Percentiles rank a stretch among this genome's conserved stretches.
phyloP scores from a whole-genome alignment of 2,888 invertebrate genomes.

The Lasioglossum villosulum region DNA sequence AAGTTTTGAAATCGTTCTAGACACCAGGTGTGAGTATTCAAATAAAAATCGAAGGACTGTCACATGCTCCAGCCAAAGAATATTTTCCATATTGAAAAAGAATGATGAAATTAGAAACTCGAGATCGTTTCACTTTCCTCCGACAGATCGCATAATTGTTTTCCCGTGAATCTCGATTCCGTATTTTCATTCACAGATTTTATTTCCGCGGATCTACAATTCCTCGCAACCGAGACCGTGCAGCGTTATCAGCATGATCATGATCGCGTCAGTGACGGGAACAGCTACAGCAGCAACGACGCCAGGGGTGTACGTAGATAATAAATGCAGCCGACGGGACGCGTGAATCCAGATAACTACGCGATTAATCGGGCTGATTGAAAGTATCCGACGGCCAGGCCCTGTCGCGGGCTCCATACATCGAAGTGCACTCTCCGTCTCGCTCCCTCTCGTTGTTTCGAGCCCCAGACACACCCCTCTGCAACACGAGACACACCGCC shows the following conservation, averaged over 20 bases:
- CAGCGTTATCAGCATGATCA: not conserved
- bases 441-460: not conserved
- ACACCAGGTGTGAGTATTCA: not conserved
- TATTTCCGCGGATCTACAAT: not conserved
- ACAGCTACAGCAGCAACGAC: not conserved
- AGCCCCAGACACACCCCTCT: slow-evolving; percentile 49
- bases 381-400: slow-evolving; percentile 68
- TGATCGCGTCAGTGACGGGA: not conserved
- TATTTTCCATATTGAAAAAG: not conserved
- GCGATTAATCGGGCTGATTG: slow-evolving; percentile 70
- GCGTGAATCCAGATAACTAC: slow-evolving; percentile 65
- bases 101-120: not conserved
- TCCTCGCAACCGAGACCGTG: not conserved
- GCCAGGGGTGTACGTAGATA: slow-evolving; percentile 10
- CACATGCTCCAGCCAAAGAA: not conserved
- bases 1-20: not conserved
- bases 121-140: not conserved
- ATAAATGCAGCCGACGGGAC: slow-evolving; percentile 51
- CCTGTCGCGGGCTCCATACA: slow-evolving; percentile 28
- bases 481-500: slow-evolving; percentile 48
- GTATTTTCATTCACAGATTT: not conserved
- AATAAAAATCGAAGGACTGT: not conserved
- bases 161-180: too few relatives aligned
- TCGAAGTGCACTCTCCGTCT: slow-evolving; percentile 29
- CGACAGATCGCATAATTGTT: not conserved